Evolutionary conservation across 2,888 invertebrate genomes (phyloP), one percentile per base, ranked within the genome.

Genomic region (Psylliodes chrysocephalus): DNA sequence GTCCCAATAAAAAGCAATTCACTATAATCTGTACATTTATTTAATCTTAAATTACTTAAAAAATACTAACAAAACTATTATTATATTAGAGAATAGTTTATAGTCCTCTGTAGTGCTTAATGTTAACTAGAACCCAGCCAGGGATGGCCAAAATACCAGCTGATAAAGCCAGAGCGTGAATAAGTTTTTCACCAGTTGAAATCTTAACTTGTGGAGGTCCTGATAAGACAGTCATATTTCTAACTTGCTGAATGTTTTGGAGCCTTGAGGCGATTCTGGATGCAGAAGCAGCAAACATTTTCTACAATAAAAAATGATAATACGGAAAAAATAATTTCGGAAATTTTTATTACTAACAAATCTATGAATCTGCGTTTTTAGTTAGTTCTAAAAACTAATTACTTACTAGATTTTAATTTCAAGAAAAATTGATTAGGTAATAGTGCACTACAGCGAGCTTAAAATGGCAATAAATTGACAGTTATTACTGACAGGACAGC

Each of bases 151-250:
- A 28, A 10, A 77, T 67, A n/a, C 75, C 72, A 25, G 63, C 63
- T 15, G 69, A 40, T 60, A 82, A 78, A 5, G 74, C 56, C 18
- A 74, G 2, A 1, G 78, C 81, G 68, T 81, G 81, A 18, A 67
- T 67, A 0, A 73, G 15, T 70, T 82, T 81, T 71, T 81, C 81
- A 2, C 71, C 68, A 17, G 73, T 67, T 12, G 77, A 72, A 6
- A 82, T 70, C 62, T 75, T 75, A 18, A 75, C 73, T 51, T 69
- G 68, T 59, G 82, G 82, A 19, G 82, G 81, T 0, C 78, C 80
- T 3, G 78, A 72, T 42, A 81, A 17, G 3, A 70, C 77, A 35
- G 75, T 68, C 74, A 75, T 74, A 30, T 75, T 68, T 53, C 76
- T 73, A 1, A 63, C 55, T 12, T 63, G 46, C 55, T 69, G 67